These are phyloP conservation scores for Lasiurus cinereus DNA, from an alignment of 2,113 vertebrate genomes.

Conservation along the genomic window DNA sequence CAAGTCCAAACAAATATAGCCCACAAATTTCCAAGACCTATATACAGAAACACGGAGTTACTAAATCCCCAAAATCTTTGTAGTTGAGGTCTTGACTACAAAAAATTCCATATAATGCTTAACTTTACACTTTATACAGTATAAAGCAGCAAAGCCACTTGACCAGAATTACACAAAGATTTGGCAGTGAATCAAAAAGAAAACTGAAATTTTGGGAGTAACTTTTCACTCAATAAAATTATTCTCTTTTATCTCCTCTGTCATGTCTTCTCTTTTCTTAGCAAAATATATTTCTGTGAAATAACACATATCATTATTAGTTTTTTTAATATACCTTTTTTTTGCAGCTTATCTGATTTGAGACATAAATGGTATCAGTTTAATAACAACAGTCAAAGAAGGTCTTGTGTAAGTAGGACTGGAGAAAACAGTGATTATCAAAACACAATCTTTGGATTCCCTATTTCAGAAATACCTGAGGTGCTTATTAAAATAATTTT, in stretches of 20 bases:
- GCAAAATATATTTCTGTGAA: constrained; percentile 40
- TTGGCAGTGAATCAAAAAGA: constrained; percentile 5
- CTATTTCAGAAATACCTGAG: not conserved
- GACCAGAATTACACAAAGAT: constrained; percentile 55
- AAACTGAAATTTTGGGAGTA: not conserved
- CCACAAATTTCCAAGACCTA: constrained; percentile 85
- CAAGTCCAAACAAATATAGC: constrained; percentile 81
- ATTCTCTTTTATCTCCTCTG: constrained; percentile 1
- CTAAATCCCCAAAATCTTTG: constrained; percentile 50
- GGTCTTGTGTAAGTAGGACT: not conserved
- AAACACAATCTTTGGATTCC: constrained; percentile 36
- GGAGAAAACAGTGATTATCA: constrained; percentile 37
- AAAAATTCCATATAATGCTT: constrained; percentile 52
- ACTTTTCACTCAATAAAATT: constrained; percentile 54
- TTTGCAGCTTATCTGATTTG: not conserved
- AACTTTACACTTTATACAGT: constrained; percentile 2
- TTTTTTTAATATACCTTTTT: constrained; percentile 7
- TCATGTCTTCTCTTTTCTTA: constrained; percentile 21
- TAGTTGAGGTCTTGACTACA: constrained; percentile 58
- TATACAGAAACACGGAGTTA: constrained; percentile 74
- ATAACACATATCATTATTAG: not conserved
- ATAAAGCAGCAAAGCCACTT: not conserved
- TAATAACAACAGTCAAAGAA: constrained; percentile 49
- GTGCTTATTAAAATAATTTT: constrained; percentile 38
- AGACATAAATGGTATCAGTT: not conserved